Percentiles rank a stretch among this genome's conserved stretches.
These are phyloP conservation scores for Rhinatrema bivittatum DNA, from an alignment of 2,797 vertebrate species.

Conservation along the genomic window DNA sequence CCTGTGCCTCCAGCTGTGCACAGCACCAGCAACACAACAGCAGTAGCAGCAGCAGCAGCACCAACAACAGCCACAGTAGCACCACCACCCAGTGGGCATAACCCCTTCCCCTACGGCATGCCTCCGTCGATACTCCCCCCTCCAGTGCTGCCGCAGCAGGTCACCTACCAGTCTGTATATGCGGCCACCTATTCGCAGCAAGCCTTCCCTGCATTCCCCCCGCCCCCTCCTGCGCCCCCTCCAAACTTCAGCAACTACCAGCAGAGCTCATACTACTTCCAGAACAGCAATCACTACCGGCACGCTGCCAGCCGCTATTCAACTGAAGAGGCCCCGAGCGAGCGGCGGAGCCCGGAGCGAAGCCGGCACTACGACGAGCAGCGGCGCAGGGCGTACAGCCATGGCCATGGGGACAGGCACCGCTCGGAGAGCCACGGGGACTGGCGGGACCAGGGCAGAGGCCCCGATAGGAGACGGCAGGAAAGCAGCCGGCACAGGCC, in stretches of 20 bases:
- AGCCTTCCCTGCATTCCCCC: slow-evolving; percentile 50
- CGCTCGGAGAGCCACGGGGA: slow-evolving; percentile 62
- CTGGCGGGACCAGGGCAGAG: slow-evolving; percentile 76
- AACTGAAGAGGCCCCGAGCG: slow-evolving; percentile 59
- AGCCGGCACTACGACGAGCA: slow-evolving; percentile 77
- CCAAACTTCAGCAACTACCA: slow-evolving; percentile 69
- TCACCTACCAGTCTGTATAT: slow-evolving; percentile 67
- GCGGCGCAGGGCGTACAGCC: slow-evolving; percentile 70
- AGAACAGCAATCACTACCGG: slow-evolving; percentile 60
- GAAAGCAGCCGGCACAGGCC: slow-evolving; percentile 72
- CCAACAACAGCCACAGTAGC: slow-evolving; percentile 41
- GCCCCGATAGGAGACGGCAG: slow-evolving; percentile 67
- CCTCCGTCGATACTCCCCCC: slow-evolving; percentile 70
- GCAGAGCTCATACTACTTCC: slow-evolving; percentile 63
- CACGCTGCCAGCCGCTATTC: slow-evolving; percentile 66
- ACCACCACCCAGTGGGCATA: slow-evolving; percentile 57
- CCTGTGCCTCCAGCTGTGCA: slow-evolving; percentile 72
- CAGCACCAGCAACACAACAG: slow-evolving; percentile 47
- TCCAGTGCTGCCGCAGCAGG: slow-evolving; percentile 69
- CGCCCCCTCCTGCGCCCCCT: slow-evolving; percentile 50
- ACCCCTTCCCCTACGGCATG: slow-evolving; percentile 81
- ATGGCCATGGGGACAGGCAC: slow-evolving; percentile 64
- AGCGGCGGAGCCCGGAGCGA: slow-evolving; percentile 73
- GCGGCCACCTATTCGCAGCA: slow-evolving; percentile 72
- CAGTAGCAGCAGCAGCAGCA: slow-evolving; percentile 51